Evolutionary conservation across 2,888 invertebrate genomes (phyloP).

Genomic region (Coecobrya sp.): DNA sequence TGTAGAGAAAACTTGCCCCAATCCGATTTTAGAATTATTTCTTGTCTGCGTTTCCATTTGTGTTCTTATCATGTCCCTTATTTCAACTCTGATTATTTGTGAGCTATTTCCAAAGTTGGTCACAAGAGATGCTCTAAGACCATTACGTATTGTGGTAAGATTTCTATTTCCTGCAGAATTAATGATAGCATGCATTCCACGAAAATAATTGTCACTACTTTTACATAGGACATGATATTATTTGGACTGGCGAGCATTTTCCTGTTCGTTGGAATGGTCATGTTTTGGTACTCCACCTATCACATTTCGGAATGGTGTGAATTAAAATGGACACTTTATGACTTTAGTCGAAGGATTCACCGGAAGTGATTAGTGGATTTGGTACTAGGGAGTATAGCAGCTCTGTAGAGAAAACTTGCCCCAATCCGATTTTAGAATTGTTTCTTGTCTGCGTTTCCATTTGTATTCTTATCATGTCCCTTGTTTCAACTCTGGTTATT

Average conservation of each 20-base stretch:
- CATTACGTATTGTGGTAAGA: slow-evolving; percentile 8
- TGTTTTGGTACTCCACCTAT: slow-evolving; percentile 59
- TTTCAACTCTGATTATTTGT: slow-evolving; percentile 19
- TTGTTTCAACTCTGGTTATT: slow-evolving; percentile 28
- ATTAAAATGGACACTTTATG: not conserved
- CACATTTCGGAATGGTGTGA: slow-evolving; percentile 59
- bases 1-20: slow-evolving; percentile 11
- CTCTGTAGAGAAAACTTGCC: not conserved
- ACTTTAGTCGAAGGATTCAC: not conserved
- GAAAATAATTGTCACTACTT: too few relatives aligned
- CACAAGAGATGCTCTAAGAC: not conserved
- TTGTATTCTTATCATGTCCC: slow-evolving; percentile 25
- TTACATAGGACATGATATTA: slow-evolving; percentile 55
- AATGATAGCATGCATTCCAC: too few relatives aligned
- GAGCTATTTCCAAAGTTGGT: not conserved
- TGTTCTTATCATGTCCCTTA: slow-evolving; percentile 33
- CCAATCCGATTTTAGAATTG: slow-evolving; percentile 46
- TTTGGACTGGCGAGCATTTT: slow-evolving; percentile 11
- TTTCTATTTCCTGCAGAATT: not conserved
- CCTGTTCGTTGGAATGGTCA: slow-evolving; percentile 7
- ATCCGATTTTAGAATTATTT: slow-evolving; percentile 46
- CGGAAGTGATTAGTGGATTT: not conserved
- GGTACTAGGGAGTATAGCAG: not conserved
- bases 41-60: slow-evolving; percentile 30
- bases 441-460: slow-evolving; percentile 40